Conservation (phyloP, 2,888 invertebrate species). For the Drosophila dives region DNA sequence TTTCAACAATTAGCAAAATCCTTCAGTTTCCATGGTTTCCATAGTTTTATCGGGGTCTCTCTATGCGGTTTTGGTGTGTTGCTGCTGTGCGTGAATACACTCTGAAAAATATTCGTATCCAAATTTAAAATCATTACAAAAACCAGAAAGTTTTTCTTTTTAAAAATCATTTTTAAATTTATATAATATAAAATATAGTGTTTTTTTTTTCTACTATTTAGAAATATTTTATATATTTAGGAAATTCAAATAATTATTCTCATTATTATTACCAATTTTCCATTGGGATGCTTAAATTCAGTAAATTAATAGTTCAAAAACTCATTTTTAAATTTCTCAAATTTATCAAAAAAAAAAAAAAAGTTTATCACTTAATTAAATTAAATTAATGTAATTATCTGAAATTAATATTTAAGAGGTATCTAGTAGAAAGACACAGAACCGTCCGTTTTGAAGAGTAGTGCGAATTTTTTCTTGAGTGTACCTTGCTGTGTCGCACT, state of each 20-base stretch:
- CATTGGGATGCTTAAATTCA: background rate
- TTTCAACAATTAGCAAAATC: conserved; percentile 2
- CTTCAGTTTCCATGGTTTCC: background rate
- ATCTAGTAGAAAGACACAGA: background rate
- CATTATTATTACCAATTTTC: background rate
- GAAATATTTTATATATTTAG: background rate
- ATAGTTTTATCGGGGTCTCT: conserved; percentile 3
- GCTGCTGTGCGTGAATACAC: conserved; percentile 7
- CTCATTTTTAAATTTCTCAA: background rate
- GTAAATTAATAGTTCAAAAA: background rate
- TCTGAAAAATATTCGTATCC: background rate
- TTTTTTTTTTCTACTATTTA: background rate
- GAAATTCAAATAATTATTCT: background rate
- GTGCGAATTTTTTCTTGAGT: background rate
- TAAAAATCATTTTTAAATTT: background rate
- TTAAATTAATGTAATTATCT: too few species aligned
- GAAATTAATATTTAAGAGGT: background rate
- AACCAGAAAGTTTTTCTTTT: background rate
- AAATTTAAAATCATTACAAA: background rate
- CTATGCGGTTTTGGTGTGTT: background rate
- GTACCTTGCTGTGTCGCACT: background rate
- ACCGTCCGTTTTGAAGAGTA: background rate
- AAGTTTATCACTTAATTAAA: too few species aligned
- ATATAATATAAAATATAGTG: background rate
- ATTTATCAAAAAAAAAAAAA: background rate